Evolutionary conservation across 1,140 invertebrate genomes (phyloP).

Genomic region (Lethrus apterus): DNA sequence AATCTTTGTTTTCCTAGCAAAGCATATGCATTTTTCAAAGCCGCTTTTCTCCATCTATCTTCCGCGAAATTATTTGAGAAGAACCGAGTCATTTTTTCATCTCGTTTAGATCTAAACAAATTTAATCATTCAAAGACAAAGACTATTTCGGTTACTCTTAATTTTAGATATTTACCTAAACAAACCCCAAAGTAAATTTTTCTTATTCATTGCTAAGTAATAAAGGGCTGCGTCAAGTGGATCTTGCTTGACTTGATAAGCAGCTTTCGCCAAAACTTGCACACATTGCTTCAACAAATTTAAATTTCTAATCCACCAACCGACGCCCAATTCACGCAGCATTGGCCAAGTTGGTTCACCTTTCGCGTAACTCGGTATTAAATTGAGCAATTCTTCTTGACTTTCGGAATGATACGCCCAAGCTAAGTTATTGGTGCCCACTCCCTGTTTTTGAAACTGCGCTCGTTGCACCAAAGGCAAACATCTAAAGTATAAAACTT

Average conservation of each 20-base stretch:
- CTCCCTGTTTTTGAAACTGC: constrained; percentile 80
- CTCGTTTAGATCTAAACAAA: constrained; percentile 62
- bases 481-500: constrained; percentile 51
- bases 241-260: constrained; percentile 84
- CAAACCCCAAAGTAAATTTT: constrained; percentile 91
- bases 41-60: constrained; percentile 92
- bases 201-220: constrained; percentile 98
- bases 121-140: constrained; percentile 5
- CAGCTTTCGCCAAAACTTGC: constrained; percentile 90
- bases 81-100: constrained; percentile 90
- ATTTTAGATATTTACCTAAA: constrained; percentile 48
- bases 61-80: constrained; percentile 92
- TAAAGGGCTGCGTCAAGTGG: constrained; percentile 96
- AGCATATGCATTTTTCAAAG: constrained; percentile 95
- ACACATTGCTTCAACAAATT: constrained; percentile 75
- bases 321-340: constrained; percentile 85
- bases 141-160: no score
- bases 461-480: constrained; percentile 82
- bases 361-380: constrained; percentile 84
- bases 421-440: constrained; percentile 88
- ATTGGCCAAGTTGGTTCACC: constrained; percentile 84
- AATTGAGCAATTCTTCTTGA: constrained; percentile 86
- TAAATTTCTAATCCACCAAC: constrained; percentile 94
- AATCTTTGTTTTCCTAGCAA: constrained; percentile 93
- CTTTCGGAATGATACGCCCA: constrained; percentile 99